Evolutionary conservation across 2,888 invertebrate species (phyloP).

Genomic region (Melitaea athalia): DNA sequence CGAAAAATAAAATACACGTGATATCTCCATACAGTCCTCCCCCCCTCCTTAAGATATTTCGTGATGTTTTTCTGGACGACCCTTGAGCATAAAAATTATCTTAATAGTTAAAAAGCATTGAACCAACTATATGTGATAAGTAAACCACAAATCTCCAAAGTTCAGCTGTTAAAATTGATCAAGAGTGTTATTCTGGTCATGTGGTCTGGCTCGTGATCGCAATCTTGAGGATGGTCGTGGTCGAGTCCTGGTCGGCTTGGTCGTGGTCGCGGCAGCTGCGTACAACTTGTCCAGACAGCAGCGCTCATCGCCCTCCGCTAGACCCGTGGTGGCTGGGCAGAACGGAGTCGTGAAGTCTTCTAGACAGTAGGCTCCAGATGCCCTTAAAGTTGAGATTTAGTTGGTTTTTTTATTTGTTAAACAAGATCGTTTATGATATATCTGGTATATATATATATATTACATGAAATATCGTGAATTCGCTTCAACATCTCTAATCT

Average conservation of each 20-base stretch:
- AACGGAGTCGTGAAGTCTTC: slow-evolving; percentile 86
- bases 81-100: no score
- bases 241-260: slow-evolving; percentile 62
- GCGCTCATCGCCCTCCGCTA: slow-evolving; percentile 84
- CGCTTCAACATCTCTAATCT: no score
- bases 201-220: slow-evolving; percentile 45
- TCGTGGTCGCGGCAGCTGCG: slow-evolving; percentile 59
- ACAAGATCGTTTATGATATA: no score
- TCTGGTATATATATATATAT: no score
- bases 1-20: no score
- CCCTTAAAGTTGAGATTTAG: slow-evolving; percentile 60
- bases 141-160: no score
- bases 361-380: slow-evolving; percentile 87
- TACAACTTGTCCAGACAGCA: slow-evolving; percentile 84
- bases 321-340: slow-evolving; percentile 85
- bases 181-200: slow-evolving; percentile 14
- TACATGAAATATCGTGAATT: no score
- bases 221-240: slow-evolving; percentile 61
- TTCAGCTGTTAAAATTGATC: not conserved
- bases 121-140: no score
- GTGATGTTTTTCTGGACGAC: no score
- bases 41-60: no score
- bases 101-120: no score
- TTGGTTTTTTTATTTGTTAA: not conserved
- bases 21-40: no score